These are phyloP conservation scores for Silvanus unidentatus DNA, from an alignment of 2,888 invertebrate genomes.

Conservation along the genomic window DNA sequence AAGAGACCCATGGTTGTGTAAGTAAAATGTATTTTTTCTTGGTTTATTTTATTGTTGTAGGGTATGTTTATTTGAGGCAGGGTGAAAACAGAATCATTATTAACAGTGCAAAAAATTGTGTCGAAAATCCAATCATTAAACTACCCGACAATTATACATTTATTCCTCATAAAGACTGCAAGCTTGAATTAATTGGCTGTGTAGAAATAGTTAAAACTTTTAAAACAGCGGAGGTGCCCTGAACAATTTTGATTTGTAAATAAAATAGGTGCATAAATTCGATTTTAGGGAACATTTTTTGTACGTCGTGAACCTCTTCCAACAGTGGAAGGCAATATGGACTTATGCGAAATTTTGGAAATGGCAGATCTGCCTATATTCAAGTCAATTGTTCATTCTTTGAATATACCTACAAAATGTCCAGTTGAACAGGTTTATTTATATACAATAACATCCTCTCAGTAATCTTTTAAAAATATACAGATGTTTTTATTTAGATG, in stretches of 20 bases:
- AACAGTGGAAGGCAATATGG: conserved; percentile 43
- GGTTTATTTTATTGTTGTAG: too few relatives aligned
- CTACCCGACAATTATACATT: conserved; percentile 15
- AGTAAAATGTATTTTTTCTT: too few relatives aligned
- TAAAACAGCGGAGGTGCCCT: conserved; percentile 37
- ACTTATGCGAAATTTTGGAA: conserved; percentile 40
- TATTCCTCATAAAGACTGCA: conserved; percentile 43
- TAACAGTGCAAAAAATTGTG: conserved; percentile 1
- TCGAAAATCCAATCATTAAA: conserved; percentile 2
- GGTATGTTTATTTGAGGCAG: too few relatives aligned
- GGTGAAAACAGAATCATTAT: too few relatives aligned
- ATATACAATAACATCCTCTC: too few relatives aligned
- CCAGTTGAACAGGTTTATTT: too few relatives aligned
- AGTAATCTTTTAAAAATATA: too few relatives aligned
- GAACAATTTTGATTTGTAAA: neutral
- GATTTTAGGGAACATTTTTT: conserved; percentile 36
- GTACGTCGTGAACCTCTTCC: conserved; percentile 45
- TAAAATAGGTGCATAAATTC: neutral
- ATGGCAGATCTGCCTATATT: conserved; percentile 32
- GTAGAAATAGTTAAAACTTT: conserved; percentile 42
- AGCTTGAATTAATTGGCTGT: conserved; percentile 45
- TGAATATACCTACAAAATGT: conserved; percentile 45
- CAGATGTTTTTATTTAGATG: too few relatives aligned
- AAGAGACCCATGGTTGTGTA: too few relatives aligned
- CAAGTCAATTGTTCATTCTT: conserved; percentile 27